These are phyloP conservation scores for Sclerodermus sp. DNA, from an alignment of 2,888 invertebrate species.

Conservation along the genomic window DNA sequence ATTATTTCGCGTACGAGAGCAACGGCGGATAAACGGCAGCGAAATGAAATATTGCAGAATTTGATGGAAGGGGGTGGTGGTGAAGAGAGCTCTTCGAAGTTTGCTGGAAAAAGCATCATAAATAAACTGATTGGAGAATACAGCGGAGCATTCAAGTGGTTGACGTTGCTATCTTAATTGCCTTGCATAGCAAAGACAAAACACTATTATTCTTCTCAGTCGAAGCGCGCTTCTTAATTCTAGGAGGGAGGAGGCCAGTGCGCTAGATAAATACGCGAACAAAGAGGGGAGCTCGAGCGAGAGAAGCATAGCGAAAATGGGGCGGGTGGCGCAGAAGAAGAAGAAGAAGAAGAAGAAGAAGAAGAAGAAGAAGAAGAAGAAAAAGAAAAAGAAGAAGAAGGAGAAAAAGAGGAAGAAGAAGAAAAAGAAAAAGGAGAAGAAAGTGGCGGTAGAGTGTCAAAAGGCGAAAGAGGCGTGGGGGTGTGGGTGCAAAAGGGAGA, in stretches of 20 bases:
- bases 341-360: constrained; percentile 12
- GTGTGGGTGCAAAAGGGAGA: not conserved
- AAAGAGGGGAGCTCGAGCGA: constrained; percentile 4
- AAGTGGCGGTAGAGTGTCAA: constrained; percentile 24
- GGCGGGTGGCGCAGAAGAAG: constrained; percentile 20
- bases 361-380: constrained; percentile 13
- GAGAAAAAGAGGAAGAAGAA: constrained; percentile 13
- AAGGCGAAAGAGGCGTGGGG: constrained; percentile 17
- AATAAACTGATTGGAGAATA: constrained; percentile 6
- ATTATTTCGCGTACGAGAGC: too few relatives aligned
- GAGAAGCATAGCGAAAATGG: too few relatives aligned
- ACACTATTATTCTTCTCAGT: not conserved
- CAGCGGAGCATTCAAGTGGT: not conserved
- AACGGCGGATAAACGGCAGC: too few relatives aligned
- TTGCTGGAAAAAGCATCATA: not conserved
- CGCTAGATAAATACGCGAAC: constrained; percentile 11
- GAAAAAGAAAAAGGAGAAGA: too few relatives aligned
- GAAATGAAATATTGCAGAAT: too few relatives aligned
- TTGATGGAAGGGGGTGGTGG: too few relatives aligned
- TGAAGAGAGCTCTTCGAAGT: constrained; percentile 18
- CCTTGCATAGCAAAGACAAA: not conserved
- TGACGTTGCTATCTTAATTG: not conserved
- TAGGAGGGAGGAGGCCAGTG: constrained; percentile 14
- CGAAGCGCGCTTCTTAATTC: not conserved
- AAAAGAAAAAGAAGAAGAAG: constrained; percentile 20